Evolutionary conservation across 2,888 invertebrate species (phyloP), one percentile per base, ranked within the genome.

Genomic region (Melanotus villosus): DNA sequence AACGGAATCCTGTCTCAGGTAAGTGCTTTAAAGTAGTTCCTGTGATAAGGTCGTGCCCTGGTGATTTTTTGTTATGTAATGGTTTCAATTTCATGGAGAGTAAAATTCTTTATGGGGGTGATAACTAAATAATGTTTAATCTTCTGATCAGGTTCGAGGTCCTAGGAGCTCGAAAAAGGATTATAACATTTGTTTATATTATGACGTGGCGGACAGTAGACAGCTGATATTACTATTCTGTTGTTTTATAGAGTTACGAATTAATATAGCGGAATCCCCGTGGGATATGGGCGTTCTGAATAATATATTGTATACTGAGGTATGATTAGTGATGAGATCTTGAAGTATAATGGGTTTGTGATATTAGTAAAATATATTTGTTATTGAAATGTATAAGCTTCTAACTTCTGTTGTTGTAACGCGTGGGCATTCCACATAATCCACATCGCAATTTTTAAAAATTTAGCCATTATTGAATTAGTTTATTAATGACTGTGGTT

Each of bases 241-340:
- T 7, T 63, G 63, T 34, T 52, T 36, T 7, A 50, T 50, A 19
- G 52, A 19, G 23, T 36, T 38, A 10, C 50, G 34, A 21, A 63
- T 63, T 52, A 63, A 12, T 14, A 63, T 63, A 9, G 63, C 63
- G 19, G 63, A 50, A 14, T 47, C 45, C 45, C 19, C 47, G 30
- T 60, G 60, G 14, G 60, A 23, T 63, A 52, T 38, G 63, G 63
- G 23, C 52, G 63, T 16, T 63, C 50, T 16, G 52, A 52, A n/a
- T 38, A 36, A 50, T 63, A 38, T 36, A 36, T 21, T 19, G 38
- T 12, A 38, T 36, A 63, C 10, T 63, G 32, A 6, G 36, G 18
- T 21, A 52, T 36, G n/a, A 16, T 63, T 12, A 52, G n/a, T n/a
- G 12, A 36, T 63, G 32, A 14, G 38, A 36, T 63, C 23, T 63